Conservation (phyloP, 2,888 invertebrate genomes). For the Poecilobothrus nobilitatus region DNA sequence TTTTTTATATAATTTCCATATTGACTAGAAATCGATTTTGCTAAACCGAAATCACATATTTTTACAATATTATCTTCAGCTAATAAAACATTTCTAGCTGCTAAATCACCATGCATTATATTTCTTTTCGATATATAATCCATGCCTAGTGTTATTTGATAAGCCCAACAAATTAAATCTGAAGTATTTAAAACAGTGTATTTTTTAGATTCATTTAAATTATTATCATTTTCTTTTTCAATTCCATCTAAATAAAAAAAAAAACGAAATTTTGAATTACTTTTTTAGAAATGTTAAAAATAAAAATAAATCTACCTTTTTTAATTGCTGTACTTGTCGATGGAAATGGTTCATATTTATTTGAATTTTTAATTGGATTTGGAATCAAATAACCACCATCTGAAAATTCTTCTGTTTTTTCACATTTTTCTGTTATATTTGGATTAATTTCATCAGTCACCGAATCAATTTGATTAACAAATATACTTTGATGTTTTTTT, state of each 20-base stretch:
- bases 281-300: too few relatives aligned
- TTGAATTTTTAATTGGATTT: too few relatives aligned
- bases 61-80: constrained; percentile 88
- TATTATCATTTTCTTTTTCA: neutral
- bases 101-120: constrained; percentile 79
- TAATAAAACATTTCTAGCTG: constrained; percentile 81
- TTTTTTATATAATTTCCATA: constrained; percentile 72
- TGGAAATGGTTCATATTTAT: too few relatives aligned
- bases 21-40: constrained; percentile 62
- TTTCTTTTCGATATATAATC: constrained; percentile 84
- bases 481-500: too few relatives aligned
- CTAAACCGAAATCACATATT: constrained; percentile 93
- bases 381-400: too few relatives aligned
- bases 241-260: neutral
- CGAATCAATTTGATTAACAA: too few relatives aligned
- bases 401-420: too few relatives aligned
- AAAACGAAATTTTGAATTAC: too few relatives aligned
- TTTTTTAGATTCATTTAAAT: neutral
- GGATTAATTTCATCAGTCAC: too few relatives aligned
- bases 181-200: constrained; percentile 55
- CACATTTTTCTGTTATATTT: too few relatives aligned
- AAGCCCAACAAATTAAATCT: constrained; percentile 82
- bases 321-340: too few relatives aligned
- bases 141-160: constrained; percentile 92
- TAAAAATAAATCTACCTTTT: too few relatives aligned